Conservation (phyloP, 2,888 invertebrate genomes). For the Chirona hameri region DNA sequence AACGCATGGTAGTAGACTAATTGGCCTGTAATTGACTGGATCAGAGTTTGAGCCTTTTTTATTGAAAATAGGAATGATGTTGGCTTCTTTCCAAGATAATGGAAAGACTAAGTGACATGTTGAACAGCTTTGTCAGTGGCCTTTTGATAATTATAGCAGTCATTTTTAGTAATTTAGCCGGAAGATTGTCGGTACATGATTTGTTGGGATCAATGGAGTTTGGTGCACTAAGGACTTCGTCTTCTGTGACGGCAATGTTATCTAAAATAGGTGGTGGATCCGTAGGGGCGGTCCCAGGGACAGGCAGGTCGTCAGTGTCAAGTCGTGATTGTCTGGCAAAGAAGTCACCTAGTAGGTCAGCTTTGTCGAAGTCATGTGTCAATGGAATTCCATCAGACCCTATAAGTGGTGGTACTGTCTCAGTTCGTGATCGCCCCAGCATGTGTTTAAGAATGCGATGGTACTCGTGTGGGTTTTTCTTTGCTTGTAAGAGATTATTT, state of each 20-base stretch:
- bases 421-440: not conserved
- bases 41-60: not conserved
- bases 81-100: not conserved
- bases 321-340: not conserved
- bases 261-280: not conserved
- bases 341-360: not conserved
- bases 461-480: not conserved
- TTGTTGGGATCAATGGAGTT: not conserved
- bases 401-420: not conserved
- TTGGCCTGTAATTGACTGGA: not conserved
- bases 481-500: not conserved
- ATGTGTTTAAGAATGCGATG: not conserved
- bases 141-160: not conserved
- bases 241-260: not conserved
- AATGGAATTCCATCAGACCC: not conserved
- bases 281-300: not conserved
- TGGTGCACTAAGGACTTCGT: not conserved
- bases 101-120: not conserved
- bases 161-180: not conserved
- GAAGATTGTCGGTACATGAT: not conserved
- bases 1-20: not conserved
- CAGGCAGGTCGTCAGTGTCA: not conserved
- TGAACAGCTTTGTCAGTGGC: not conserved
- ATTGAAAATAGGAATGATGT: not conserved
- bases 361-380: not conserved